Evolutionary conservation across 64 coral and sea anemone species (phyloP).

Genomic region (Pocillopora verrucosa): DNA sequence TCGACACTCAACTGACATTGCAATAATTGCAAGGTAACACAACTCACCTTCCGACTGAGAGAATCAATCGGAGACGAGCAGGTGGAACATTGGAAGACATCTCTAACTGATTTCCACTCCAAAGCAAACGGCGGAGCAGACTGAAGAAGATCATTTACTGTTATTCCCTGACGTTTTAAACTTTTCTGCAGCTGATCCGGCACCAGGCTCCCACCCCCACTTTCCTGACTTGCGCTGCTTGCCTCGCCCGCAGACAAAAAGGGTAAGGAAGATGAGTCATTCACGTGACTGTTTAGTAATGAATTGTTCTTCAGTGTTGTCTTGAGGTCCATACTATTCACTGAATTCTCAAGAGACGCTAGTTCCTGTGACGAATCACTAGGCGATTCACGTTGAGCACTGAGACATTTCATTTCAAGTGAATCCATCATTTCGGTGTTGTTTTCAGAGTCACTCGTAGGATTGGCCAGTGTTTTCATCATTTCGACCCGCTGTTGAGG

Average conservation of each 20-base stretch:
- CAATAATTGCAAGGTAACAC: neutral
- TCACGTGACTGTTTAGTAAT: conserved; percentile 15
- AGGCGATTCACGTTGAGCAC: neutral
- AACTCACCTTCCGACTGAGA: conserved; percentile 89
- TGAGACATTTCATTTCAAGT: neutral
- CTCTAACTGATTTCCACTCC: conserved; percentile 85
- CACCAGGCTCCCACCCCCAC: neutral
- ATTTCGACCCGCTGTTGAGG: conserved; percentile 18
- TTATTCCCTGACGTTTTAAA: conserved; percentile 82
- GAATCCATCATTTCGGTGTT: neutral
- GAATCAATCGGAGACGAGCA: conserved; percentile 90
- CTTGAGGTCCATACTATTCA: neutral
- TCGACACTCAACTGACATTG: no score
- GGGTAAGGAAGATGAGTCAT: neutral
- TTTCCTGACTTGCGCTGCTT: neutral
- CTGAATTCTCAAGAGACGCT: conserved; percentile 12
- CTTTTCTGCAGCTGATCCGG: conserved; percentile 51
- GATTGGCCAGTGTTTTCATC: conserved; percentile 22
- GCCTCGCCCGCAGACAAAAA: neutral
- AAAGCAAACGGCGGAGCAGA: conserved; percentile 77
- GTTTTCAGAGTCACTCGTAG: neutral
- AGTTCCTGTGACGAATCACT: neutral
- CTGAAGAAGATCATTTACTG: conserved; percentile 70
- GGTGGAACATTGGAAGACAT: conserved; percentile 86
- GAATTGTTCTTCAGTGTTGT: neutral